Evolutionary conservation across 2,797 vertebrate genomes (phyloP).

Genomic region (Paramormyrops hopkinsi): DNA sequence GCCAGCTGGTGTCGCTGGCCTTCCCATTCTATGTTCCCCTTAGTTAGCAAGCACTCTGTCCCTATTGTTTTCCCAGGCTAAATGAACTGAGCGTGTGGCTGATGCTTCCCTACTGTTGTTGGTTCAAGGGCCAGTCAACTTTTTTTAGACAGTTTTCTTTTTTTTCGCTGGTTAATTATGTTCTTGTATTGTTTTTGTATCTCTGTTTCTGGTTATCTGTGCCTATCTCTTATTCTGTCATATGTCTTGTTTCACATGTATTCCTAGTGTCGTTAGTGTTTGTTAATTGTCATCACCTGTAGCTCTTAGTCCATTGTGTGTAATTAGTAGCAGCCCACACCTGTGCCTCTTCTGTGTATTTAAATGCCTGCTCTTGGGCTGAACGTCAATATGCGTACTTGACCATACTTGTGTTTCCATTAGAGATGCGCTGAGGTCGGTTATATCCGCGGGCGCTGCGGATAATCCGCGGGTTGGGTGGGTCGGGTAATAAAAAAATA

Average conservation of each 20-base stretch:
- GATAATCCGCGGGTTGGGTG: too few species aligned
- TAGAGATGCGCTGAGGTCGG: too few species aligned
- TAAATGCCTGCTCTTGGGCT: background rate
- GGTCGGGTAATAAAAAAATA: too few species aligned
- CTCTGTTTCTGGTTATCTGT: background rate
- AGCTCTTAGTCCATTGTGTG: background rate
- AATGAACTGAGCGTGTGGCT: background rate
- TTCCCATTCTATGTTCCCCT: background rate
- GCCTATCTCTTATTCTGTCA: background rate
- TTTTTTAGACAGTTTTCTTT: background rate
- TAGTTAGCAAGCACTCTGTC: background rate
- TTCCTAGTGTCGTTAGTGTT: background rate
- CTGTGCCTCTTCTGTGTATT: background rate
- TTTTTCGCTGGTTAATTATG: background rate
- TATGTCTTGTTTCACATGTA: background rate
- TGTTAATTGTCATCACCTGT: background rate
- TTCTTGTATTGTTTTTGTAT: background rate
- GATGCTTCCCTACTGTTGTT: background rate
- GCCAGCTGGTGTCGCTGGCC: background rate
- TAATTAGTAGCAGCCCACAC: background rate
- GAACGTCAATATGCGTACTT: background rate
- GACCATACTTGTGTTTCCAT: background rate
- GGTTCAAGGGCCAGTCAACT: background rate
- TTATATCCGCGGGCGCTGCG: too few species aligned
- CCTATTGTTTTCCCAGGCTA: background rate